phyloP scores from a whole-genome alignment of 1,140 invertebrate genomes.

The Macrocentrus cingulum region DNA sequence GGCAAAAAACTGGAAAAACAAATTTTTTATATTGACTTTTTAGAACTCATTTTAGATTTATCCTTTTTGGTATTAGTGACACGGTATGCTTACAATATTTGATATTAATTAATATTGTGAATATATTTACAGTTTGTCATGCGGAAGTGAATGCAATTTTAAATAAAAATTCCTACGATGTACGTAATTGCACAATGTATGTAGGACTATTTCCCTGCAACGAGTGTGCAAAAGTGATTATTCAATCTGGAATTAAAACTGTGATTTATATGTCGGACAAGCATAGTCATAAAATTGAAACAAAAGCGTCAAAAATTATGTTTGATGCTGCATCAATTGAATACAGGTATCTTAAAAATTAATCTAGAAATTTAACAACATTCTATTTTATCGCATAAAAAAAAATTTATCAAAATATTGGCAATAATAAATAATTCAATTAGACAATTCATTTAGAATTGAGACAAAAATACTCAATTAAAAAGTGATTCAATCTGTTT shows the following conservation, averaged over 20 bases:
- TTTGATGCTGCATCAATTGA: conserved; percentile 73
- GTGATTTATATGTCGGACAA: conserved; percentile 84
- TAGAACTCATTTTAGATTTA: no score
- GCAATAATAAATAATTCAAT: no score
- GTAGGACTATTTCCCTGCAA: conserved; percentile 92
- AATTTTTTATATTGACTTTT: no score
- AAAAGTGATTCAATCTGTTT: no score
- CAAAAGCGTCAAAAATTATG: conserved; percentile 77
- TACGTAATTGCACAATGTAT: conserved; percentile 82
- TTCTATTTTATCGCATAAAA: no score
- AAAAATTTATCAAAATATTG: no score
- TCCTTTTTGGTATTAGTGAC: no score
- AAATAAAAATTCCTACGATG: conserved; percentile 80
- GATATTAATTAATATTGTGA: conserved; percentile 11
- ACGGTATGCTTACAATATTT: no score
- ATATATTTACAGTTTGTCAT: conserved; percentile 90
- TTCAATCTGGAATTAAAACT: conserved; percentile 86
- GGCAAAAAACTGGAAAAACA: no score
- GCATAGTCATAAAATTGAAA: conserved; percentile 67
- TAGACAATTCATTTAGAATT: no score
- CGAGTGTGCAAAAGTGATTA: conserved; percentile 96
- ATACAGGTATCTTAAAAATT: conserved; percentile 62
- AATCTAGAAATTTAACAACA: no score
- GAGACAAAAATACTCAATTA: no score
- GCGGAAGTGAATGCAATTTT: conserved; percentile 96